These are phyloP conservation scores for Eupelmus urozonus DNA, from an alignment of 2,888 invertebrate genomes.

Conservation along the genomic window DNA sequence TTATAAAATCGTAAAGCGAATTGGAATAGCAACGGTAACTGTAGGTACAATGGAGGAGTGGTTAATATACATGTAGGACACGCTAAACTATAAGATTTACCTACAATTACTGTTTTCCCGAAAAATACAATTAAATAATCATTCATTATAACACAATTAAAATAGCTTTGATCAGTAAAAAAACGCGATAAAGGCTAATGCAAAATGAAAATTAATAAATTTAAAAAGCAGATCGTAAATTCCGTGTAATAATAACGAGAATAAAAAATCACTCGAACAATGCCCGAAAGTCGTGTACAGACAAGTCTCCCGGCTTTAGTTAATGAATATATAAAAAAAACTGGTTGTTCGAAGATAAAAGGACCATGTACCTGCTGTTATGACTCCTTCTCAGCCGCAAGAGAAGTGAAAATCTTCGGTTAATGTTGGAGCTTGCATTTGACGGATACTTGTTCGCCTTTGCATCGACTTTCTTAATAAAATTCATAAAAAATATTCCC, in stretches of 20 bases:
- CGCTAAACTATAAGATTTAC: slow-evolving; percentile 16
- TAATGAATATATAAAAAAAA: slow-evolving; percentile 30
- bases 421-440: slow-evolving; percentile 64
- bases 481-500: slow-evolving; percentile 38
- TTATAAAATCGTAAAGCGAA: neutral
- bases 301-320: slow-evolving; percentile 34
- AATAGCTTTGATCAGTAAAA: neutral
- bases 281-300: slow-evolving; percentile 48
- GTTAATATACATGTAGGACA: neutral
- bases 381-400: slow-evolving; percentile 71
- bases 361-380: slow-evolving; percentile 72
- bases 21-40: slow-evolving; percentile 19
- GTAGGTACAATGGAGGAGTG: neutral
- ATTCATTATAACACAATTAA: neutral
- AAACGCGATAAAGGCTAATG: neutral
- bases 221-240: neutral
- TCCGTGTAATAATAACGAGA: neutral
- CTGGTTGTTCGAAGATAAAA: slow-evolving; percentile 52
- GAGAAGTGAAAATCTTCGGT: slow-evolving; percentile 70
- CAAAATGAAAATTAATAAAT: neutral
- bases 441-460: slow-evolving; percentile 39
- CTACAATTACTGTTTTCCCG: slow-evolving; percentile 13
- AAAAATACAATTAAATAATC: neutral
- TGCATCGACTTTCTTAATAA: slow-evolving; percentile 51
- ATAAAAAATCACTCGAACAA: slow-evolving; percentile 26